Percentiles rank a stretch among this genome's conserved stretches.
Evolutionary conservation across 2,888 invertebrate genomes (phyloP).

Genomic region (Cinara cedri): DNA sequence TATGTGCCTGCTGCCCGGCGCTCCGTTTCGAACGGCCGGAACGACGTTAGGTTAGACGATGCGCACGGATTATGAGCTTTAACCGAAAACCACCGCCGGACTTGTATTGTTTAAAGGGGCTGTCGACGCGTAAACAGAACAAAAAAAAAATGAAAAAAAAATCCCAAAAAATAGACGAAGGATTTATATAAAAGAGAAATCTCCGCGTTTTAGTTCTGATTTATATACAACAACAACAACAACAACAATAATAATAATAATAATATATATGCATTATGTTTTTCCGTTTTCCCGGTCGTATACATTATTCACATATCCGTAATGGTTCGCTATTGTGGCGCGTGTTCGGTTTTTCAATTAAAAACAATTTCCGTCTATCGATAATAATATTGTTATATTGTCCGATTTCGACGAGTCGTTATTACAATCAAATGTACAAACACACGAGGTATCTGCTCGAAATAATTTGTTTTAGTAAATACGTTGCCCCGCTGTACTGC

Average conservation of each 20-base stretch:
- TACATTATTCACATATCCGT: not conserved
- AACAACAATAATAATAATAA: not conserved
- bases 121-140: not conserved
- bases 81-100: conserved; percentile 2
- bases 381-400: no score
- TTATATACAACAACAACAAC: not conserved
- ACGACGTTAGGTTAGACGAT: conserved; percentile 37
- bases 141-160: no score
- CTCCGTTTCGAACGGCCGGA: not conserved
- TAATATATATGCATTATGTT: not conserved
- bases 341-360: not conserved
- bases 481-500: no score
- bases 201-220: not conserved
- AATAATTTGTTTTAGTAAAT: no score
- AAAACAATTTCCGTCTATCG: not conserved
- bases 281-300: not conserved
- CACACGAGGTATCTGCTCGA: no score
- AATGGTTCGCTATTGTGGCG: not conserved
- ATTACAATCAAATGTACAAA: no score
- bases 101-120: conserved; percentile 35
- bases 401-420: no score
- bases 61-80: conserved; percentile 45
- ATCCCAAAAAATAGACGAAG: not conserved
- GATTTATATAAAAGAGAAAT: conserved; percentile 20
- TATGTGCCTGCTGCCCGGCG: not conserved